Evolutionary conservation across 2,113 vertebrate species (phyloP).

Genomic region (Cryptotis parvus): DNA sequence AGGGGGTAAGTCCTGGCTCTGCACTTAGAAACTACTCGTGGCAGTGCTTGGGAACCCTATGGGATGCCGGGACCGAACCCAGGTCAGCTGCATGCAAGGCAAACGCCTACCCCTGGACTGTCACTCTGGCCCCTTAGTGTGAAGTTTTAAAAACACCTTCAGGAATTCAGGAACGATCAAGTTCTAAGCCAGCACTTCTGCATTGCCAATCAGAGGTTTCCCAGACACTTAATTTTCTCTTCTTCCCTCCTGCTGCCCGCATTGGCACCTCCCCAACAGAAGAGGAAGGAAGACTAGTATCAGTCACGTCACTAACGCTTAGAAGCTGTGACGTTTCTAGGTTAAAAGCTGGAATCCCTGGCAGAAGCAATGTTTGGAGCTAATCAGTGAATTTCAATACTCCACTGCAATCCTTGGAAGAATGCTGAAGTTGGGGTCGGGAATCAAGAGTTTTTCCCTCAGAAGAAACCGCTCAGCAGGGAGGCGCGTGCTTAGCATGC

Average conservation of each 20-base stretch:
- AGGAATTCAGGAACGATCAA: conserved; percentile 28
- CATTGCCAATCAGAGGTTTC: conserved; percentile 6
- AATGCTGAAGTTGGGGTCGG: not conserved
- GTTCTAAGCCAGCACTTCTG: conserved; percentile 25
- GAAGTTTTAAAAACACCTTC: conserved; percentile 33
- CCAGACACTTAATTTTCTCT: conserved; percentile 39
- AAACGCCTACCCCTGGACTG: too few species aligned
- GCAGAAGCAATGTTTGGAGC: not conserved
- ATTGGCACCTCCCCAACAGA: conserved; percentile 44
- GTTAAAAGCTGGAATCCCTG: not conserved
- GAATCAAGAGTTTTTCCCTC: not conserved
- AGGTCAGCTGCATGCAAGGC: too few species aligned
- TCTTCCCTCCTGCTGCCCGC: conserved; percentile 38
- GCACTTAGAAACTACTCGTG: too few species aligned
- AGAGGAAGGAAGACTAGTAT: not conserved
- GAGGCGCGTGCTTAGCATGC: too few species aligned
- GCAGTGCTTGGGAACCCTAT: too few species aligned
- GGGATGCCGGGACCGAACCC: too few species aligned
- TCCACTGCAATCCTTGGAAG: not conserved
- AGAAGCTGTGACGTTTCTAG: not conserved
- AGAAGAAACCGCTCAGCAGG: too few species aligned
- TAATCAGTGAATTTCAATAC: not conserved
- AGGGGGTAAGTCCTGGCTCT: too few species aligned
- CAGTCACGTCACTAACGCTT: not conserved
- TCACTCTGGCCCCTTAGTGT: too few species aligned